These are phyloP conservation scores for Stramonita haemastoma DNA, from an alignment of 2,888 invertebrate species.

Conservation along the genomic window DNA sequence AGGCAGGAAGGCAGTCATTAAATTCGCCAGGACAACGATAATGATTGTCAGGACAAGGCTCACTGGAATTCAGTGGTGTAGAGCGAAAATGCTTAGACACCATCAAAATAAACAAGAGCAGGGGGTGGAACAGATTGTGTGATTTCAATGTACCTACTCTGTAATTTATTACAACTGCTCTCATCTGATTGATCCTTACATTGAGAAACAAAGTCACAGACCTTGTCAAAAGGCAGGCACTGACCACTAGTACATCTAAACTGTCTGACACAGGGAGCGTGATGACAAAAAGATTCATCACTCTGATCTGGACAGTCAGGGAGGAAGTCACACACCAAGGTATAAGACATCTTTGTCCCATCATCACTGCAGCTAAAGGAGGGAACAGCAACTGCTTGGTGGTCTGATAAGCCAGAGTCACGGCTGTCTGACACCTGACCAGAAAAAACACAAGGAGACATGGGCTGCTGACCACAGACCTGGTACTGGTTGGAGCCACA, in stretches of 20 bases:
- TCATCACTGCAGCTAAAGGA: background rate
- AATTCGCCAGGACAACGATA: slow-evolving; percentile 3
- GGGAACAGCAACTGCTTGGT: background rate
- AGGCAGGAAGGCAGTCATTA: background rate
- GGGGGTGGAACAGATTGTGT: background rate
- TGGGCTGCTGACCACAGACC: background rate
- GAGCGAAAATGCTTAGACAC: background rate
- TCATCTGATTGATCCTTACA: background rate
- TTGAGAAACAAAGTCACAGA: background rate
- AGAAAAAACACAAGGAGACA: background rate
- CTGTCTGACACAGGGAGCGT: background rate
- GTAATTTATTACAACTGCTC: background rate
- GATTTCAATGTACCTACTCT: background rate
- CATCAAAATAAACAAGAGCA: background rate
- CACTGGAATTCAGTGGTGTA: background rate
- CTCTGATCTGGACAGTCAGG: background rate
- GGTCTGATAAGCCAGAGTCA: background rate
- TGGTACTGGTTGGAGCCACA: background rate
- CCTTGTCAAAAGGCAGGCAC: background rate
- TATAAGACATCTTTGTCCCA: background rate
- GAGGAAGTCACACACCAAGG: background rate
- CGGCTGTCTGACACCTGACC: background rate
- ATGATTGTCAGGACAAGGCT: background rate
- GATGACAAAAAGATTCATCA: background rate
- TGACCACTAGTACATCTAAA: background rate